A percentile compares a stretch with the other conserved stretches of the same genome.
Conservation (phyloP, 2,797 vertebrate species). For the Molossus alvarezi region DNA sequence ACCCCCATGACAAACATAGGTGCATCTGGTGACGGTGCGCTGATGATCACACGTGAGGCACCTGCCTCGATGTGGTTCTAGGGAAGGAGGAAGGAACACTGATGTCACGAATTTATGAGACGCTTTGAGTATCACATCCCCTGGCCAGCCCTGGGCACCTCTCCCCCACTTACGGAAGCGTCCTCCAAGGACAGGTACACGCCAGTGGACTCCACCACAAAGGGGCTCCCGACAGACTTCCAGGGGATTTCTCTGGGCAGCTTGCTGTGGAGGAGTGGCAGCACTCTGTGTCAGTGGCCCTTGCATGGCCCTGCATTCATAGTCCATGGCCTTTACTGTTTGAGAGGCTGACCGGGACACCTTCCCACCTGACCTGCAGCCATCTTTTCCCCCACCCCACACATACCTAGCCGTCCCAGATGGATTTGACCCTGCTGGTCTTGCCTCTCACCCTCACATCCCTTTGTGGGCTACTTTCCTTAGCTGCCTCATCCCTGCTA, state of each 20-base stretch:
- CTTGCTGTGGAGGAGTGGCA: conserved; percentile 88
- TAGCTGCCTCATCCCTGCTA: not conserved
- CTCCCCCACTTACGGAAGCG: conserved; percentile 90
- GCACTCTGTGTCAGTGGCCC: not conserved
- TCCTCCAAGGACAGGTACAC: conserved; percentile 94
- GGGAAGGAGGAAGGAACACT: not conserved
- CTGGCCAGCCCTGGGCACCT: not conserved
- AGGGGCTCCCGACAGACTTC: conserved; percentile 91
- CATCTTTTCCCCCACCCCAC: rapidly evolving
- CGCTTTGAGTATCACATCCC: not conserved
- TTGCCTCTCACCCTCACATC: not conserved
- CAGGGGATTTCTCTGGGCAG: conserved; percentile 95
- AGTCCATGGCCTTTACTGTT: not conserved
- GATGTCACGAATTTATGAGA: not conserved
- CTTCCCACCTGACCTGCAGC: not conserved
- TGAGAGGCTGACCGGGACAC: not conserved
- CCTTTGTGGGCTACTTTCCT: not conserved
- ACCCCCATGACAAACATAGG: conserved; percentile 97
- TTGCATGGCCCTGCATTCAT: not conserved
- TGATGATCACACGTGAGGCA: conserved; percentile 93
- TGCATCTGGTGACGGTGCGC: conserved; percentile 94
- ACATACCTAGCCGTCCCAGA: not conserved
- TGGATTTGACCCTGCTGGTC: not conserved
- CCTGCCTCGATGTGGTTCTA: conserved; percentile 93
- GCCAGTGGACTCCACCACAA: conserved; percentile 95